Evolutionary conservation across 2,888 invertebrate species (phyloP).

Genomic region (Caenorhabditis parvicauda): DNA sequence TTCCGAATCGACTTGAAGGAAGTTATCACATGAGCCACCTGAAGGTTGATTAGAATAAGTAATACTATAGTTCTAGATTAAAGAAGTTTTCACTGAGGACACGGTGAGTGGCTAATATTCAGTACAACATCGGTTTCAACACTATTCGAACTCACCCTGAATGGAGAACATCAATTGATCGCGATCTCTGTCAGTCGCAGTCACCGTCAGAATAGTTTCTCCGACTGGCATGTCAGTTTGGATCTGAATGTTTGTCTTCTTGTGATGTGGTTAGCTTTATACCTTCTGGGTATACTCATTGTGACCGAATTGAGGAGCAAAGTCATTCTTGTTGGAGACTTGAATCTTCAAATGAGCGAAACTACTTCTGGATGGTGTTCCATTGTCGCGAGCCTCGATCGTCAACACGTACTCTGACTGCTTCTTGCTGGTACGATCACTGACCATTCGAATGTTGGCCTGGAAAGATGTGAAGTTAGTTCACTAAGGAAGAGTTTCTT

Average conservation of each 20-base stretch:
- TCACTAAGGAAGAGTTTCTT: no score
- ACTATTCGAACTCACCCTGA: conserved; percentile 9
- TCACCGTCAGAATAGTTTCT: conserved; percentile 24
- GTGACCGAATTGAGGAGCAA: conserved; percentile 5
- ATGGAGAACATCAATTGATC: conserved; percentile 15
- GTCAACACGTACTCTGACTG: conserved; percentile 4
- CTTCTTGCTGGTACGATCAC: background rate
- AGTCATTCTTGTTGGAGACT: background rate
- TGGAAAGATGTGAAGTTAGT: background rate
- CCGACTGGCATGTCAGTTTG: conserved; percentile 22
- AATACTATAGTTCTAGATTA: background rate
- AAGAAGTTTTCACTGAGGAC: background rate
- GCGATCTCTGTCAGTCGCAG: conserved; percentile 26
- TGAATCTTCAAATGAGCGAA: no score
- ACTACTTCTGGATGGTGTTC: no score
- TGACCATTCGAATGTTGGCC: background rate
- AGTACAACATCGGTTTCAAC: no score
- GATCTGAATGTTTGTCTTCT: conserved; percentile 6
- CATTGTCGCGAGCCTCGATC: conserved; percentile 27
- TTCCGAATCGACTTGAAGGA: no score
- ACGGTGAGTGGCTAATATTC: no score
- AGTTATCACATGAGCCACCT: conserved; percentile 19
- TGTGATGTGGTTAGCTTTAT: background rate
- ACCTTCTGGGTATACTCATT: conserved; percentile 5
- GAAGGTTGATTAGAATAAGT: background rate